phyloP scores from a whole-genome alignment of 2,888 invertebrate species.

The Miltochrista miniata region DNA sequence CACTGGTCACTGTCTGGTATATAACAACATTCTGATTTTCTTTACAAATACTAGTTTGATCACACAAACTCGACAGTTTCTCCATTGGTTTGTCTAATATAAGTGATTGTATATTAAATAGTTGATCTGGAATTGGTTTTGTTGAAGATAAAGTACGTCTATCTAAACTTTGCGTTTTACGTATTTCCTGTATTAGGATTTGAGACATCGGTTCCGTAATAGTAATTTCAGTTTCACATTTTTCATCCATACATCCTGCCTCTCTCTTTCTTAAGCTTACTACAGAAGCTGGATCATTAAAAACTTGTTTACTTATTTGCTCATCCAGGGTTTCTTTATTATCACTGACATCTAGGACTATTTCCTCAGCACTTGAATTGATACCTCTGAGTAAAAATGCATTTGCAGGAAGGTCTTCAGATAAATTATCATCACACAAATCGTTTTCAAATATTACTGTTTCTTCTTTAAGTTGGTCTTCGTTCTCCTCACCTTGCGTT shows the following conservation, averaged over 20 bases:
- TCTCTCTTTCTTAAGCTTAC: constrained; percentile 1
- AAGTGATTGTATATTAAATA: constrained; percentile 8
- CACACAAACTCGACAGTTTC: neutral
- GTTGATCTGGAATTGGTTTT: constrained; percentile 25
- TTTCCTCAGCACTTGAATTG: neutral
- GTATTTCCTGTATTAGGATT: constrained; percentile 4
- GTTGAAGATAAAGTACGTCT: constrained; percentile 13
- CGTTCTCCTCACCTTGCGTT: neutral
- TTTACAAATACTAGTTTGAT: constrained; percentile 6
- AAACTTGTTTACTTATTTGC: constrained; percentile 23
- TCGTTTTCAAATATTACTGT: neutral
- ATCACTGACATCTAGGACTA: neutral
- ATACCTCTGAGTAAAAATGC: constrained; percentile 13
- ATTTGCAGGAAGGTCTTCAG: constrained; percentile 22
- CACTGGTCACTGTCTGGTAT: constrained; percentile 25
- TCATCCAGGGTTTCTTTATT: neutral
- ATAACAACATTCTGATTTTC: constrained; percentile 29
- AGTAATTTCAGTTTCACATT: constrained; percentile 13
- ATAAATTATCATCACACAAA: constrained; percentile 19
- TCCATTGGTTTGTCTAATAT: constrained; percentile 7
- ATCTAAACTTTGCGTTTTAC: constrained; percentile 3
- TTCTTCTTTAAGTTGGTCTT: neutral
- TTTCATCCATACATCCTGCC: constrained; percentile 7
- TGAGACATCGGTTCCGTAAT: constrained; percentile 20
- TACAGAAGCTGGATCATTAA: constrained; percentile 8